Base-by-base conservation (phyloP, 2,113 vertebrate species). In the Cichladusa arquata region DNA sequence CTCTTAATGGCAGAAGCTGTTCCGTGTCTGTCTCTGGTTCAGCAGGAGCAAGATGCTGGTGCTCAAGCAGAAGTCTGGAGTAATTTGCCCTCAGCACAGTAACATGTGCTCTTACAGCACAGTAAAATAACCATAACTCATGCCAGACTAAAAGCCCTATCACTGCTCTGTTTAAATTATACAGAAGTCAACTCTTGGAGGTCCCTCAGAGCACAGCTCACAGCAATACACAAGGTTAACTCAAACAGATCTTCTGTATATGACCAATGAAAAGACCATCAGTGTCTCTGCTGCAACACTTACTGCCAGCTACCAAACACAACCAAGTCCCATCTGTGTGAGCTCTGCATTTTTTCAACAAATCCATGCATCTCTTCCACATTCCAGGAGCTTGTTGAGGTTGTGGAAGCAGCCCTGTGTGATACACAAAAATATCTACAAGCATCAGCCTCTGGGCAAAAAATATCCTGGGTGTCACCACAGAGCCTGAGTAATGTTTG, bases 181-280 rank as follows among this genome's bases (percentile, higher is more conserved):
- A 93, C 69, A 95, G 38, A 61, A 88, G 57, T 19, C 85, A 92
- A 74, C 92, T 86, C 80, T 62, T 79, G 77, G 73, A 92, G 48
- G 80, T 95, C 92, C 83, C 92, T 89, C 64, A 88, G 94, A 90
- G 93, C 90, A 72, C 72, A 61, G 92, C 86, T 92, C 90, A 45
- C 72, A 86, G 64, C 76, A 67, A 33, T 29, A 45, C 44, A 34
- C n/a, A 36, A 10, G 40, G 71, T 61, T 79, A 86, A 92, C 73
- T 86, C 40, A 19, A 66, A 86, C 48, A 86, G 19, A 72, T 85
- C 34, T 82, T 77, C 42, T 66, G 26, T 18, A 1, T 51, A 67
- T 53, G 60, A 62, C n/a, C 45, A 62, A 66, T 17, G n/a, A 61
- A 90, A 93, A 72, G n/a, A 78, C 12, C n/a, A 50, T 22, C 53